Evolutionary conservation across 1,140 invertebrate genomes (phyloP), one percentile per base, ranked within the genome.

Genomic region (Diorhabda elongata): DNA sequence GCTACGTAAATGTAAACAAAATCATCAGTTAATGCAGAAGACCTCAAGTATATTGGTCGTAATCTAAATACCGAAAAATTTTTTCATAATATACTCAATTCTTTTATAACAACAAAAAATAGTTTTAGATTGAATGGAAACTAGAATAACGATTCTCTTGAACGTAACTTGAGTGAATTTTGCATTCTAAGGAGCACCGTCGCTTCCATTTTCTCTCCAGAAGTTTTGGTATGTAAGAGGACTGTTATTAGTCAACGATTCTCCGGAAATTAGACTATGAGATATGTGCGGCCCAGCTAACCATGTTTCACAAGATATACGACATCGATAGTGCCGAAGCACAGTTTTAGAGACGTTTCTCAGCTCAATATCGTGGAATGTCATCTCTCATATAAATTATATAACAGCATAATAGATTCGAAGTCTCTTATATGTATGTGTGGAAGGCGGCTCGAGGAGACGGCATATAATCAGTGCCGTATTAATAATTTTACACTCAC

Each of bases 191-290:
- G 58, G 44, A 58, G 65, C 59, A 60, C 42, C 68, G 52, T 42
- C 61, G n/a, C 5, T 42, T 60, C 66, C 64, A 52, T 52, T n/a
- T 52, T 52, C 47, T 52, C n/a, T n/a, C 2, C n/a, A 52, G 67
- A 70, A 74, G 73, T 74, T 74, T 72, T 72, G 73, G 64, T 74
- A 74, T 72, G 73, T 67, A 74, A 74, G 72, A 74, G 73, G 73
- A 66, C 70, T 64, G 73, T 71, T 74, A 74, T 74, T 74, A 74
- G 73, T 74, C 68, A 71, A 66, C 68, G 68, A 69, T n/a, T 67
- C 70, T 68, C 70, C 73, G 73, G 73, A 74, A 74, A 74, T 74
- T 74, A 74, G 71, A 74, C 73, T 68, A 64, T 74, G 73, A 74
- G 73, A 74, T 74, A 74, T 74, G 70, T 69, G 68, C 70, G 70